Evolutionary conservation across 2,888 invertebrate genomes (phyloP), one percentile per base, ranked within the genome.

Genomic region (Melipona bicolor): DNA sequence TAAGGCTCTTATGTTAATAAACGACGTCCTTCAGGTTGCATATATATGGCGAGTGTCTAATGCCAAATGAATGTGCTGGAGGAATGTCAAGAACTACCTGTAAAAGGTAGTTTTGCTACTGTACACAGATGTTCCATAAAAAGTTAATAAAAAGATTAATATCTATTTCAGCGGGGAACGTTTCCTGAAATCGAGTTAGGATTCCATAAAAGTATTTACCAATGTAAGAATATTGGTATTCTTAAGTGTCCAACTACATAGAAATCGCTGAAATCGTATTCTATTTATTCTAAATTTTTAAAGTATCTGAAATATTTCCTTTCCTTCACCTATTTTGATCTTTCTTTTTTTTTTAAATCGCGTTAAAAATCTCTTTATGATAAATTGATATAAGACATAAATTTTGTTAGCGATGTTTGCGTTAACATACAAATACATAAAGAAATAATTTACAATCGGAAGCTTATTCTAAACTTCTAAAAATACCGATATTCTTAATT

Each of bases 1-100:
- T 27, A 71, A 77, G 56, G 50, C 52, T 59, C 13, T 69, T 64
- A 24, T 69, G 62, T 91, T 90, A 93, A 84, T 91, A 92, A 67
- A 93, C 92, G 68, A 91, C 86, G 73, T 94, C 94, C 90, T 94
- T 95, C 69, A 96, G 92, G 90, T 95, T 95, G 68, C 97, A 97
- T 91, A 96, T 95, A 91, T 97, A 96, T 27, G 96, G 97, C n/a
- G 98, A 98, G 95, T 98, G 98, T 94, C 97, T 97, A 91, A 98
- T 98, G 88, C 98, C 98, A 92, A 98, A 98, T 85, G 97, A 97
- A 91, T 97, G 97, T 59, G 97, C 96, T 80, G 96, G 96, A 87
- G 96, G 95, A 89, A 95, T 95, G 87, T 96, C 96, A 84, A 97
- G 95, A 88, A 95, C 95, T 76, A 96, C 96, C 97, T 97, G 93